These are phyloP conservation scores for Bombus difficillimus DNA, from an alignment of 1,140 invertebrate genomes.

Conservation along the genomic window DNA sequence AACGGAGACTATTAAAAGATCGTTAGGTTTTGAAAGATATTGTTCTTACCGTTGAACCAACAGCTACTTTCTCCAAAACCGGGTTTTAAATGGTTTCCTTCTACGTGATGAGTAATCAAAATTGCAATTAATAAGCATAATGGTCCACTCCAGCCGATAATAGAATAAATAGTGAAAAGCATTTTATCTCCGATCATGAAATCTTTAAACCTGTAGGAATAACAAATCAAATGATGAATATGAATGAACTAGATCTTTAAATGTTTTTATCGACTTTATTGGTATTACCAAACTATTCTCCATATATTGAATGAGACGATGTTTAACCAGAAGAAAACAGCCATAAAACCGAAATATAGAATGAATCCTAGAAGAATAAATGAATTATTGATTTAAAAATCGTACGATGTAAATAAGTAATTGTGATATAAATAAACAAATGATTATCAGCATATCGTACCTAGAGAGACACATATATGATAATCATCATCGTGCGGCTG, in stretches of 20 bases:
- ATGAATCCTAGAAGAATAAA: slow-evolving; percentile 81
- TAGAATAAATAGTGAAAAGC: slow-evolving; percentile 83
- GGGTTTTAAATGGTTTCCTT: slow-evolving; percentile 83
- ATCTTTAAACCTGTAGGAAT: slow-evolving; percentile 72
- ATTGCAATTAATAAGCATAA: slow-evolving; percentile 82
- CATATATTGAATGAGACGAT: slow-evolving; percentile 86
- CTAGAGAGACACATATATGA: slow-evolving; percentile 79
- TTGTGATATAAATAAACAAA: neutral
- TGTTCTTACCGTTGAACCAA: slow-evolving; percentile 85
- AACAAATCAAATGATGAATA: neutral
- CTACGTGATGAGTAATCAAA: slow-evolving; percentile 82
- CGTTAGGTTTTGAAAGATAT: neutral
- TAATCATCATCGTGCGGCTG: slow-evolving; percentile 66
- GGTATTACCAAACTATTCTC: slow-evolving; percentile 83
- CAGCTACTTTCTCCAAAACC: slow-evolving; percentile 84
- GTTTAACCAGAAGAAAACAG: slow-evolving; percentile 87
- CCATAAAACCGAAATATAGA: slow-evolving; percentile 85
- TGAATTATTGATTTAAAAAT: neutral
- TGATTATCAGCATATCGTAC: slow-evolving; percentile 70
- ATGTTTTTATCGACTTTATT: slow-evolving; percentile 67
- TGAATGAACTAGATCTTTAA: neutral
- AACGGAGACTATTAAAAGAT: neutral
- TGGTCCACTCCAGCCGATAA: slow-evolving; percentile 85
- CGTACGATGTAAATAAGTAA: neutral
- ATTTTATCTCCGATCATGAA: slow-evolving; percentile 79